Base-by-base conservation (phyloP, 2,888 invertebrate genomes). In the Corythucha ciliata region DNA sequence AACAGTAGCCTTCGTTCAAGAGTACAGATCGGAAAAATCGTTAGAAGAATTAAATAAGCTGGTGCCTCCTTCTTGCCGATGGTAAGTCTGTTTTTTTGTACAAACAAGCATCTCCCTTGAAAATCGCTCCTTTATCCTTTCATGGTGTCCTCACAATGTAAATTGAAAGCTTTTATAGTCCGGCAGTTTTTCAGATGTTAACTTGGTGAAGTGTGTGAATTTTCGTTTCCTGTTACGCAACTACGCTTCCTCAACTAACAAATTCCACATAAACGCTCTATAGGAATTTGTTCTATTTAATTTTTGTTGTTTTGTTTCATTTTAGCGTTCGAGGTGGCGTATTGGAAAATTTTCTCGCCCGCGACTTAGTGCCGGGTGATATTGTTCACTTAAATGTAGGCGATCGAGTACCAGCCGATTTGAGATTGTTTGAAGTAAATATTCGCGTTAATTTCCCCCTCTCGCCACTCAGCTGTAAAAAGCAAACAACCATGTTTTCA, bases 1-100 rank as follows among this genome's bases (percentile, higher is more conserved):
- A 47, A 96, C 97, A 8, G 98, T 99, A 50, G 98, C 97, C 45
- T 98, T 98, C 74, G 88, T 98, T 49, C 97, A 97, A 74, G 94
- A 96, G 71, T 98, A 96, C 72, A 80, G 97, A 57, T 97, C 97
- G 2, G 98, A 98, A 73, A 93, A 97, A 71, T 96, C 96, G 29
- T 73, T 99, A 20, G 89, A 97, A 68, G 96, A 94, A 68, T 74
- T 98, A 42, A 94, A 90, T 60, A 97, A 97, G 71, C 74, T 98
- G 32, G 96, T 98, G 48, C 98, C 98, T 49, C 97, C 97, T 5
- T 79, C 87, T 63, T 93, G 93, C 68, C 87, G 90, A 71, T 91
- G 91, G 86, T 86, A 69, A 75, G 72, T 58, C 34, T 5, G 24
- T 47, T 24, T 18, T 47, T 22, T 10, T 22, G 16, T 10, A 29